A percentile compares a stretch with the other conserved stretches of the same genome.
phyloP scores from a whole-genome alignment of 37 sponge, comb jelly and placozoan species.

The Hexactinellida sp. region DNA sequence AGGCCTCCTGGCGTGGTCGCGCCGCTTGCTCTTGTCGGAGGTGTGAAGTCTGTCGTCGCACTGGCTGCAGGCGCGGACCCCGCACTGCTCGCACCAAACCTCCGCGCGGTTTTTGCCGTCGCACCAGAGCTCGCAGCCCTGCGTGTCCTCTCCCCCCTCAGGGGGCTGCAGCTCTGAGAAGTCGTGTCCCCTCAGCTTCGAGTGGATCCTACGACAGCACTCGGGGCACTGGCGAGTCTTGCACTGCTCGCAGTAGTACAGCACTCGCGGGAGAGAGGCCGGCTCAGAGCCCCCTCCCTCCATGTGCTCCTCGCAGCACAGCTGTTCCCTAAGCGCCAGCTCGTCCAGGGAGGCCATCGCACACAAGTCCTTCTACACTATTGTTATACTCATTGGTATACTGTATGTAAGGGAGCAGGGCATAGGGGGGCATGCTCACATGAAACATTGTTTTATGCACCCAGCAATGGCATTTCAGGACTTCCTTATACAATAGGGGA shows the following conservation, averaged over 20 bases:
- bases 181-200: constrained; percentile 15
- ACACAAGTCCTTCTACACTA: not conserved
- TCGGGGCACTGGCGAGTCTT: constrained; percentile 35
- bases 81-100: constrained; percentile 31
- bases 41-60: constrained; percentile 46
- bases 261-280: not conserved
- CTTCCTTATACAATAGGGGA: no score
- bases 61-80: constrained; percentile 23
- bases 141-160: not conserved
- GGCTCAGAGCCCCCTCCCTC: not conserved
- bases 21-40: constrained; percentile 24
- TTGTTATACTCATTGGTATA: no score
- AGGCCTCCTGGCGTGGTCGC: not conserved
- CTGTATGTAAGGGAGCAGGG: no score
- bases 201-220: constrained; percentile 35
- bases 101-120: constrained; percentile 19
- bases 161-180: constrained; percentile 13
- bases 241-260: constrained; percentile 39
- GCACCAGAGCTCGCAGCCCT: constrained; percentile 34
- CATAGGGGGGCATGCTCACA: no score
- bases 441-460: no score
- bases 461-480: no score
- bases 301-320: constrained; percentile 25
- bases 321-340: not conserved
- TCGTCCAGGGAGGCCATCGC: not conserved